Evolutionary conservation across 1,140 invertebrate genomes (phyloP), one percentile per base, ranked within the genome.

Genomic region (Drosophila tristis): DNA sequence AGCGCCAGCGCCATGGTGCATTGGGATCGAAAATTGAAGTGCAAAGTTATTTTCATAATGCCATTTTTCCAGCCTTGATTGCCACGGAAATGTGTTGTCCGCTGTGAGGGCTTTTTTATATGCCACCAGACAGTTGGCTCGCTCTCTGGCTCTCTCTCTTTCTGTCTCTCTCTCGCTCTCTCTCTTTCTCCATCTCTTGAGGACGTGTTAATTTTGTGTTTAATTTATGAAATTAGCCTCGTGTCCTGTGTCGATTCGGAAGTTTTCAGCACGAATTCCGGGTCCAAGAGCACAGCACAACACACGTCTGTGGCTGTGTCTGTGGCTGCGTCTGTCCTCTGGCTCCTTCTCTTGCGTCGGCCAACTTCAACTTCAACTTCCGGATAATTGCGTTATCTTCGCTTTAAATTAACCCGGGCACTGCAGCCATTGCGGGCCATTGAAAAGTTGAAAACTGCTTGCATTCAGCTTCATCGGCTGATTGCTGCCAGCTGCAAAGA

Each of bases 391-490:
- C 59, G 44, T 65, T 65, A 64, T 65, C 62, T 48, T 39, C n/a
- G 23, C 23, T 60, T 9, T 11, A 15, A n/a, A 11, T 16, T n/a
- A 11, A 25, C 39, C 23, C 16, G 26, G 7, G 4, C 35, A 39
- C 35, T 39, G 35, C 4, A 13, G 35, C 20, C 20, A 20, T 20
- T 20, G 20, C 35, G 5, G 23, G 25, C 39, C 35, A 54, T 53
- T 66, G 64, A 45, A 67, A 53, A 66, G 64, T 67, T 53, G 62
- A 25, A 7, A 67, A 67, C 61, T 67, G 64, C 66, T 65, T 66
- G 64, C 64, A 53, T 45, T 67, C 64, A 54, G 64, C 61, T 66
- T 45, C 64, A 66, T 45, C 64, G 44, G 64, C 39, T 65, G 64
- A 66, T 66, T 67, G 61, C 61, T 62, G 44, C 6, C 26, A 49